phyloP scores from a whole-genome alignment of 2,113 vertebrate genomes.

The Willisornis vidua region DNA sequence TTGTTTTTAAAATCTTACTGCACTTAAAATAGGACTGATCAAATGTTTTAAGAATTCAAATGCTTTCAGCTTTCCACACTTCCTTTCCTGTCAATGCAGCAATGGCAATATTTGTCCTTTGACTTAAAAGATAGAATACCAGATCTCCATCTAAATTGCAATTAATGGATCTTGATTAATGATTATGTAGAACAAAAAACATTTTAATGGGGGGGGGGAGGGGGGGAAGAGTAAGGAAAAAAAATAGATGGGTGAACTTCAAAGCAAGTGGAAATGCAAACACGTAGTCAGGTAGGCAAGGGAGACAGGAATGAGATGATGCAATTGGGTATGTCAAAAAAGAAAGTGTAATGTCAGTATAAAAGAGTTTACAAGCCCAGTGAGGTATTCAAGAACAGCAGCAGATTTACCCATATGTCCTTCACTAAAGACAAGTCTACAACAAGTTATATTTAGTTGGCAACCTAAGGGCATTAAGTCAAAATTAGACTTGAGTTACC shows the following conservation, averaged over 20 bases:
- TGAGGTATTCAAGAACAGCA: not conserved
- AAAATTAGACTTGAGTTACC: constrained; percentile 12
- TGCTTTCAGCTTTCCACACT: not conserved
- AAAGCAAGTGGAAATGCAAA: not conserved
- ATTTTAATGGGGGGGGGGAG: not conserved
- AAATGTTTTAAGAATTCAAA: not conserved
- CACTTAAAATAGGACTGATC: not conserved
- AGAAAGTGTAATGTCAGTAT: not conserved
- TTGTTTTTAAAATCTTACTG: not conserved
- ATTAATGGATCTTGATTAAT: not conserved
- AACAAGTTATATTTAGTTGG: not conserved
- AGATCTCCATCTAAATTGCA: not conserved
- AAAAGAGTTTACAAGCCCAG: not conserved
- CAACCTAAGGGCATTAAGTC: not conserved
- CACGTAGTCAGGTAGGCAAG: not conserved
- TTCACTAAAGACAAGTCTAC: not conserved
- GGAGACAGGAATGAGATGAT: not conserved
- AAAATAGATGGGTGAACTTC: not conserved
- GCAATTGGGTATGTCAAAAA: not conserved
- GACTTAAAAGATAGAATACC: not conserved
- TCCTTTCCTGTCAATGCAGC: not conserved
- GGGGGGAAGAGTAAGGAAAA: not conserved
- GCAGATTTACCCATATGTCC: not conserved
- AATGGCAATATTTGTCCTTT: not conserved
- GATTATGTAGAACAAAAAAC: not conserved